phyloP scores from a whole-genome alignment of 2,113 vertebrate species.

The Cacatua alba region DNA sequence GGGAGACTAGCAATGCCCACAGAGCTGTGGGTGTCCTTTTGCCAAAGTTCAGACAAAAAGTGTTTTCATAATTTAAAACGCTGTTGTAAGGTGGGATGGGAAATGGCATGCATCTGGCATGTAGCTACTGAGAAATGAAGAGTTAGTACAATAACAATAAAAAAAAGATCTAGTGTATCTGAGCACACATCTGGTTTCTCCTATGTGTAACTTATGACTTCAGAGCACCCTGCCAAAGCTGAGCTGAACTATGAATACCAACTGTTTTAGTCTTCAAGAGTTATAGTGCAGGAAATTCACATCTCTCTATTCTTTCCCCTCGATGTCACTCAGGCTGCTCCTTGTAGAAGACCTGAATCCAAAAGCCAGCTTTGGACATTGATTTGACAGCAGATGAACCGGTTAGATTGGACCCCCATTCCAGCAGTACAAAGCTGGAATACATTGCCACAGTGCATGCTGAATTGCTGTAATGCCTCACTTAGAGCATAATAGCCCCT shows the following conservation, averaged over 20 bases:
- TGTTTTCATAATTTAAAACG: slow-evolving; percentile 13
- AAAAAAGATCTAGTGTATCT: slow-evolving; percentile 36
- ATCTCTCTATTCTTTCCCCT: slow-evolving; percentile 28
- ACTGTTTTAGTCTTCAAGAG: slow-evolving; percentile 38
- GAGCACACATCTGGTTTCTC: slow-evolving; percentile 17
- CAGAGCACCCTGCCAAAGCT: slow-evolving; percentile 42
- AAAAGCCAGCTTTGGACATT: slow-evolving; percentile 57
- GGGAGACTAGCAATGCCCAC: neutral
- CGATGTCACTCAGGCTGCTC: slow-evolving; percentile 39
- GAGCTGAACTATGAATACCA: slow-evolving; percentile 61
- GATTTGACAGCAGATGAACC: slow-evolving; percentile 57
- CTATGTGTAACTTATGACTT: slow-evolving; percentile 47
- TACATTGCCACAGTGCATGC: neutral
- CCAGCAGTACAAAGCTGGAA: slow-evolving; percentile 8
- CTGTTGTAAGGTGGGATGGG: neutral
- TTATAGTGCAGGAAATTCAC: slow-evolving; percentile 49
- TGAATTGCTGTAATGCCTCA: neutral
- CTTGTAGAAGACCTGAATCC: slow-evolving; percentile 51
- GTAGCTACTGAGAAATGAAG: slow-evolving; percentile 45
- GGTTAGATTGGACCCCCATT: neutral
- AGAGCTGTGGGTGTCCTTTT: slow-evolving; percentile 5
- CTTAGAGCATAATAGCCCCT: neutral
- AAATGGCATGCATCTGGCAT: slow-evolving; percentile 27
- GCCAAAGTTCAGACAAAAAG: neutral
- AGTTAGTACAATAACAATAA: slow-evolving; percentile 46